phyloP scores from a whole-genome alignment of 2,888 invertebrate species.

The Campoletis raptor region DNA sequence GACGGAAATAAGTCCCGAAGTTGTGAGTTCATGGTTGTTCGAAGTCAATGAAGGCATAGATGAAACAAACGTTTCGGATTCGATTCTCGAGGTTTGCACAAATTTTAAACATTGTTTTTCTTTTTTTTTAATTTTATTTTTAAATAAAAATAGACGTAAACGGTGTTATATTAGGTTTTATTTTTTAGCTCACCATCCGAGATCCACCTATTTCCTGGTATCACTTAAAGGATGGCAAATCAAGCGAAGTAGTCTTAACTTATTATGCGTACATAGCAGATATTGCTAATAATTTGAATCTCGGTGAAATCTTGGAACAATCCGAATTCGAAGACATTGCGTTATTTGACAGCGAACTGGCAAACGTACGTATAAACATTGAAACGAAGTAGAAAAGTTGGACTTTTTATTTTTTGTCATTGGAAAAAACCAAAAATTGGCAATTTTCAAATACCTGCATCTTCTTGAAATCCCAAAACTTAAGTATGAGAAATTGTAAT shows the following conservation, averaged over 20 bases:
- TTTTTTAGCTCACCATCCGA: background rate
- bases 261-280: background rate
- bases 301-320: rapidly evolving
- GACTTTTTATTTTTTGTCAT: no score
- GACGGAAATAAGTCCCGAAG: background rate
- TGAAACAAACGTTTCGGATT: background rate
- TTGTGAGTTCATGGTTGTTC: background rate
- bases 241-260: background rate
- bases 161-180: background rate
- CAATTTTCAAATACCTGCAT: no score
- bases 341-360: background rate
- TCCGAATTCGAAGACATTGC: background rate
- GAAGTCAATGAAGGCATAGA: background rate
- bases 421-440: no score
- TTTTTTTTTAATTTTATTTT: no score
- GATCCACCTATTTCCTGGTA: background rate
- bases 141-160: background rate
- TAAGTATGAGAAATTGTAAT: no score
- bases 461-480: no score
- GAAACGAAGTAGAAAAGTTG: background rate
- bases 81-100: background rate
- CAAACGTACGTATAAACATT: background rate
- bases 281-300: background rate
- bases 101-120: background rate
- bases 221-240: background rate